These are phyloP conservation scores for Drosophila fulvimacula DNA, from an alignment of 2,888 invertebrate species.

Conservation along the genomic window DNA sequence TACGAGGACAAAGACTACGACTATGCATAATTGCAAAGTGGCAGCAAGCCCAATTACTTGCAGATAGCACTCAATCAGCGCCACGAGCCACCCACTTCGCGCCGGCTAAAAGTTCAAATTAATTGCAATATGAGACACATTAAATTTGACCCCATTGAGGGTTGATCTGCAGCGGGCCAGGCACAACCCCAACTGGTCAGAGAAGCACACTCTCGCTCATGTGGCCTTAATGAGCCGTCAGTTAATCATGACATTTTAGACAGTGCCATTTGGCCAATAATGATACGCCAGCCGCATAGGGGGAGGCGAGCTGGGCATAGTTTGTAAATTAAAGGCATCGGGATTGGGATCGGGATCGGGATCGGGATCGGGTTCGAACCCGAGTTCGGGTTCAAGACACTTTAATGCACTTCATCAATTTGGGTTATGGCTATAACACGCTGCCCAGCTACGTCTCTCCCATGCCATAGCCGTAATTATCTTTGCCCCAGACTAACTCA, in stretches of 20 bases:
- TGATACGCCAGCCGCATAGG: slow-evolving; percentile 2
- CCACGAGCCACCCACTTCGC: slow-evolving; percentile 18
- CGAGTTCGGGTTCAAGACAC: slow-evolving; percentile 60
- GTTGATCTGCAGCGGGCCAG: neutral
- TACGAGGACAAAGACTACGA: no score
- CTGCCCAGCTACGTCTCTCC: slow-evolving; percentile 5
- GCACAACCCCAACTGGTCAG: no score
- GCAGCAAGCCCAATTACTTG: slow-evolving; percentile 67
- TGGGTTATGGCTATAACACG: slow-evolving; percentile 63
- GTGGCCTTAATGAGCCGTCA: slow-evolving; percentile 76
- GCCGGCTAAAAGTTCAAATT: slow-evolving; percentile 68
- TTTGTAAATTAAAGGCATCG: neutral
- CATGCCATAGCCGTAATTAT: slow-evolving; percentile 65
- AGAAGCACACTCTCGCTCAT: slow-evolving; percentile 15
- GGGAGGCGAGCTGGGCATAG: neutral
- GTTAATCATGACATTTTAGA: slow-evolving; percentile 76
- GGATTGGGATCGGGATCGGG: neutral
- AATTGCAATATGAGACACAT: slow-evolving; percentile 76
- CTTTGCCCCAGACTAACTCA: slow-evolving; percentile 52
- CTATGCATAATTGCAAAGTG: slow-evolving; percentile 38
- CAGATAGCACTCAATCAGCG: slow-evolving; percentile 49
- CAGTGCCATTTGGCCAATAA: slow-evolving; percentile 16
- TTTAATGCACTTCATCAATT: slow-evolving; percentile 77
- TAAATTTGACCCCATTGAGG: slow-evolving; percentile 69
- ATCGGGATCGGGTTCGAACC: neutral